A percentile compares a stretch with the other conserved stretches of the same genome.
phyloP scores from a whole-genome alignment of 1,140 invertebrate genomes.

The Drusus annulatus region DNA sequence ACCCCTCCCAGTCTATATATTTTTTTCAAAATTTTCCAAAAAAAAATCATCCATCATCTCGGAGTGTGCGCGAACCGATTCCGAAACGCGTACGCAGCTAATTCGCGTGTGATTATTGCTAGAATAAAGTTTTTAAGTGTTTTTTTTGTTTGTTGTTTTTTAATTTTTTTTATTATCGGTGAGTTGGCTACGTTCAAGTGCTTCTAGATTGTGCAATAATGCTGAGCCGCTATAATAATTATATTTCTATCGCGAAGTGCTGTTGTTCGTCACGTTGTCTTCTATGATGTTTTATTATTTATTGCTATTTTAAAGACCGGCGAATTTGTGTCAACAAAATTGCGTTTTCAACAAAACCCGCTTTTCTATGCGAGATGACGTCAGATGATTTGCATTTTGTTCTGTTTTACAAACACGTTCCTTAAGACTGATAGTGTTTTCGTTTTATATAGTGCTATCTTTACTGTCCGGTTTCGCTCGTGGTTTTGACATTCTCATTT shows the following conservation, averaged over 20 bases:
- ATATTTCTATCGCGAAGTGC: too few species aligned
- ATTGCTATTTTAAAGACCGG: neutral
- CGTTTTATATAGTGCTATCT: too few species aligned
- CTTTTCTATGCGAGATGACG: neutral
- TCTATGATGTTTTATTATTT: neutral
- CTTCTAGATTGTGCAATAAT: too few species aligned
- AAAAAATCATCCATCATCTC: neutral
- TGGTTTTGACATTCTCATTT: too few species aligned
- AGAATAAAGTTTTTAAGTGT: conserved; percentile 1
- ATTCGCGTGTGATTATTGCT: neutral
- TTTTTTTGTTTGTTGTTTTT: neutral
- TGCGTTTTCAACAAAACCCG: neutral
- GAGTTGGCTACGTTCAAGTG: neutral
- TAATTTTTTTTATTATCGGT: neutral
- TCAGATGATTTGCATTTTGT: conserved; percentile 9
- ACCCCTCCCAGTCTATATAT: conserved; percentile 18
- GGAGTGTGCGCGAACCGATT: neutral
- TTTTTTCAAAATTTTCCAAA: neutral
- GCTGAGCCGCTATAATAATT: too few species aligned
- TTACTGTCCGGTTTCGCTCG: too few species aligned
- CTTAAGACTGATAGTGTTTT: too few species aligned
- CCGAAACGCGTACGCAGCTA: neutral
- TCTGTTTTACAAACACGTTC: too few species aligned
- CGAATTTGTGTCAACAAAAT: neutral
- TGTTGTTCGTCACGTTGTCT: too few species aligned